Evolutionary conservation across 2,113 vertebrate genomes (phyloP).

Genomic region (Gnathonemus echidnorhynchus): DNA sequence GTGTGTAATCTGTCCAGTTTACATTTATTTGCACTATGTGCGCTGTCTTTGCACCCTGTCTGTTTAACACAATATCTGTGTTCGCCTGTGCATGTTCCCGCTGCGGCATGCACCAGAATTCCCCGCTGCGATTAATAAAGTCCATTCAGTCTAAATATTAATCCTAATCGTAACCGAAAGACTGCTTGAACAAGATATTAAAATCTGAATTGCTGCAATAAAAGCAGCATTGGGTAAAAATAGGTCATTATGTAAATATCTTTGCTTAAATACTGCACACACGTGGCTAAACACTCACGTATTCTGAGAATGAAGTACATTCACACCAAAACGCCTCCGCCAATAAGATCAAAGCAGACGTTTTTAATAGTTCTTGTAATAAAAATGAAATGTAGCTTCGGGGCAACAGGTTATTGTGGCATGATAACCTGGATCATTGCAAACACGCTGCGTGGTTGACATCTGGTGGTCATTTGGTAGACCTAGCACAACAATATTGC

Average conservation of each 20-base stretch:
- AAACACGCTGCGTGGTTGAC: slow-evolving; percentile 3
- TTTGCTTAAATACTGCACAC: neutral
- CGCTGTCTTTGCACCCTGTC: neutral
- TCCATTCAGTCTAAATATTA: neutral
- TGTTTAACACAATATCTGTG: neutral
- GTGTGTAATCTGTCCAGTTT: neutral
- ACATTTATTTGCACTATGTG: neutral
- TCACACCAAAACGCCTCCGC: neutral
- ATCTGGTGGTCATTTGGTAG: slow-evolving; percentile 16
- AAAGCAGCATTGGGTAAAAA: neutral
- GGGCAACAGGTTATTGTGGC: slow-evolving; percentile 9
- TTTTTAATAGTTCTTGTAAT: neutral
- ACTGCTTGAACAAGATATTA: neutral
- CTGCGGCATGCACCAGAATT: neutral
- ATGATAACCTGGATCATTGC: neutral
- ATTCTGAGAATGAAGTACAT: neutral
- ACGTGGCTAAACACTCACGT: neutral
- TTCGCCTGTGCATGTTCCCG: neutral
- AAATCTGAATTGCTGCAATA: neutral
- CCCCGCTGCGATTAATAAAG: neutral
- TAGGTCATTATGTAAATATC: neutral
- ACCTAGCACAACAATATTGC: neutral
- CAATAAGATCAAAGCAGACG: neutral
- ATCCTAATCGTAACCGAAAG: neutral
- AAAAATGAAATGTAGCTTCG: neutral